Evolutionary conservation across 2,888 invertebrate genomes (phyloP), one percentile per base, ranked within the genome.

Genomic region (Pardosa pseudoannulata): DNA sequence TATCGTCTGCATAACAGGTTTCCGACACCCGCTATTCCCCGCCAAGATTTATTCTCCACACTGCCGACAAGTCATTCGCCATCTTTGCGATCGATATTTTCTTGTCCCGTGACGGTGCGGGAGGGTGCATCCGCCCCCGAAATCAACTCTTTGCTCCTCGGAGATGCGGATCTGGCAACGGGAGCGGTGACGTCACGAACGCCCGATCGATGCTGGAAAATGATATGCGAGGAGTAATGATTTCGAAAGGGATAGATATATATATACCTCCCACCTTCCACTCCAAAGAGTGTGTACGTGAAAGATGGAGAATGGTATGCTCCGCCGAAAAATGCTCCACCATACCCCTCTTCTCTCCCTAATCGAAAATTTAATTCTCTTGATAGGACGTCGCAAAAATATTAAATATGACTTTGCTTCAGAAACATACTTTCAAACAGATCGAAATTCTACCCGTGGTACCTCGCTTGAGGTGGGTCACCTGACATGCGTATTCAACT

Each of bases 31-130:
- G 56, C 56, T 56, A 23, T 23, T 56, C 23, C 56, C 23, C 56
- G 3, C 19, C 13, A 56, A 56, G 56, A 56, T 56, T 56, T 56
- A 56, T 56, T 11, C 56, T 3, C 67, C n/a, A 32, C 1, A 46
- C 78, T 75, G 83, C 72, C 83, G 78, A 78, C 83, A 85, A 85
- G 83, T 85, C 83, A 85, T 85, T 78, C 83, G 83, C 83, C 83
- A 85, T 85, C 83, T 85, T 85, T 72, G 28, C 36, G 80, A 72
- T 85, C 83, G 83, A 85, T 85, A 85, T 72, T 79, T 67, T 72
- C 76, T 71, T 65, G 76, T 75, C 56, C 56, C 23, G 23, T 56
- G 1, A 56, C 56, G 56, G 3, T 46, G 9, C 41, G 16, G 16
- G 41, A 46, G 41, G 16, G 6, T 13, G 9, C 19, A n/a, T 19